Percentiles rank a stretch among this genome's conserved stretches.
Conservation (phyloP, 2,888 invertebrate species). For the Coelogynopora nodosa region DNA sequence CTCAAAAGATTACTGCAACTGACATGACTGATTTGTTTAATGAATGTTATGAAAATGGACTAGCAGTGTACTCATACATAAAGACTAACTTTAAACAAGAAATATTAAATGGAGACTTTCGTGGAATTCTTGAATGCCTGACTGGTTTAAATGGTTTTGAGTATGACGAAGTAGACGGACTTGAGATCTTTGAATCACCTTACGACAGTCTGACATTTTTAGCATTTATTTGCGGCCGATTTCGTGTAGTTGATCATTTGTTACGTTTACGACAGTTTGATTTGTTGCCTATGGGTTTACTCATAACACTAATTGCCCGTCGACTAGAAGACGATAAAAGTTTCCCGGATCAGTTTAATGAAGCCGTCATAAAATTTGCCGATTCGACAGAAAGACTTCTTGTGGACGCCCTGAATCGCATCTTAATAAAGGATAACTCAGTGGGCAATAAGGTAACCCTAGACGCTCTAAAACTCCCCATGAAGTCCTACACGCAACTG, state of each 20-base stretch:
- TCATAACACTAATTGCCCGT: background rate
- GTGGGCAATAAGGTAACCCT: background rate
- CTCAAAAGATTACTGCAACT: conserved; percentile 3
- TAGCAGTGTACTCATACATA: conserved; percentile 37
- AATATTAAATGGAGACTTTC: conserved; percentile 7
- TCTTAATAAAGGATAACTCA: background rate
- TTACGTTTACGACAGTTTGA: conserved; percentile 40
- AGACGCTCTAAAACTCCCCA: background rate
- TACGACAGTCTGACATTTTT: conserved; percentile 26
- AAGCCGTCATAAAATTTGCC: no score
- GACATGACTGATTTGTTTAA: conserved; percentile 21
- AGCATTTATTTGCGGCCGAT: conserved; percentile 37
- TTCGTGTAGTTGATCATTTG: conserved; percentile 32
- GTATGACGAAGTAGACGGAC: background rate
- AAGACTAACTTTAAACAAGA: conserved; percentile 5
- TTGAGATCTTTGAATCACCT: background rate
- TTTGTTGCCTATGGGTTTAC: conserved; percentile 2
- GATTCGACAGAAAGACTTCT: background rate
- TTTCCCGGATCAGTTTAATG: background rate
- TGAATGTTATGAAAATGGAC: conserved; percentile 41
- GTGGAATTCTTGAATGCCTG: background rate
- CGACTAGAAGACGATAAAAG: background rate
- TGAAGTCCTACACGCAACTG: background rate
- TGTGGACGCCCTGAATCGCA: background rate
- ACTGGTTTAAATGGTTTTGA: conserved; percentile 24